A percentile compares a stretch with the other conserved stretches of the same genome.
These are phyloP conservation scores for Silurus glanis DNA, from an alignment of 2,113 vertebrate species.

Conservation along the genomic window DNA sequence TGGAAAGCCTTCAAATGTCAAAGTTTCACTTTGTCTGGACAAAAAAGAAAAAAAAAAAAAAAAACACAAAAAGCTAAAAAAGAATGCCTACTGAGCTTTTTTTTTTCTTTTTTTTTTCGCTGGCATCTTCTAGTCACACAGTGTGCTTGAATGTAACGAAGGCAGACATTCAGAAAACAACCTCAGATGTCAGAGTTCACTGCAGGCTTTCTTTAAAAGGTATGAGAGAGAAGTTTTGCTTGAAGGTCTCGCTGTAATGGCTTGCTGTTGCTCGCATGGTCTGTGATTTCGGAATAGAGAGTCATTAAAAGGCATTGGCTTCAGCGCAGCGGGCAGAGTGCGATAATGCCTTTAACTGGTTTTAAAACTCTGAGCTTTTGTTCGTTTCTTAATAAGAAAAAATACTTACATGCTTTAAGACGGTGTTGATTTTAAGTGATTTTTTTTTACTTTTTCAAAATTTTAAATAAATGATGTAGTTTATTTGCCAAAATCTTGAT, in stretches of 20 bases:
- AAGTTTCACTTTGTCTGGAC: neutral
- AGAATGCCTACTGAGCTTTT: neutral
- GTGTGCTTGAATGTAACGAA: neutral
- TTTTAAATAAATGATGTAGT: too few relatives aligned
- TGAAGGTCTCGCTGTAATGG: neutral
- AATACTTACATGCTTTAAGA: neutral
- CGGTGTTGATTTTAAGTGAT: neutral
- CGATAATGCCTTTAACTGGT: neutral
- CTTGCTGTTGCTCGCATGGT: neutral
- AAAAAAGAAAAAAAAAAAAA: neutral
- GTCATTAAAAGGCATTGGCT: neutral
- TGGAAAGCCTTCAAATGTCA: neutral
- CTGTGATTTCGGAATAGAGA: neutral
- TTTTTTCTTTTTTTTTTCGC: too few relatives aligned
- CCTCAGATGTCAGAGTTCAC: neutral
- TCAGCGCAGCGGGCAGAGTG: neutral
- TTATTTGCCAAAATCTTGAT: too few relatives aligned
- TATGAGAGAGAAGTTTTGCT: neutral
- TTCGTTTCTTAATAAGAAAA: neutral
- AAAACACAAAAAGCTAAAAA: neutral
- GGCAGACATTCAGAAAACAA: neutral
- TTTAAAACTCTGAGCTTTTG: neutral
- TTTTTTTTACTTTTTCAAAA: neutral
- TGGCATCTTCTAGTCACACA: neutral
- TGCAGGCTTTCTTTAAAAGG: neutral